phyloP scores from a whole-genome alignment of 92 coral and sea anemone species.

The Phymanthus crucifer region DNA sequence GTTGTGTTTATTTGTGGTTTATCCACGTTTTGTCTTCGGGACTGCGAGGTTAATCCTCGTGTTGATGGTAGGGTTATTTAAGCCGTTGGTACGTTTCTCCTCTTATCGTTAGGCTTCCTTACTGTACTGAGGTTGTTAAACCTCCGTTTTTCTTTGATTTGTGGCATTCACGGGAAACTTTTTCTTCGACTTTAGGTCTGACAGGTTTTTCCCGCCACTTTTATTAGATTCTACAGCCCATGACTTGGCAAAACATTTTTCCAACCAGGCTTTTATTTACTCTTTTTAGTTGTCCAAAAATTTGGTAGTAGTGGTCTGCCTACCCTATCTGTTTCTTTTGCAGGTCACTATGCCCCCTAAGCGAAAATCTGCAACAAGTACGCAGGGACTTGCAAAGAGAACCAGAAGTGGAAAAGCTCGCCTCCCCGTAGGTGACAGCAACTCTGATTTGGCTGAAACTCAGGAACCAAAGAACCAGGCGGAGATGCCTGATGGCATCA shows the following conservation, averaged over 20 bases:
- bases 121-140: background rate
- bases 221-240: background rate
- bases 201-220: background rate
- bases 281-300: background rate
- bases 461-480: background rate
- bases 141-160: slow-evolving; percentile 5
- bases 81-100: background rate
- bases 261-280: background rate
- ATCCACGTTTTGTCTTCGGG: background rate
- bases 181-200: background rate
- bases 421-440: background rate
- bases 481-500: background rate
- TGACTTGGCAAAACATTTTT: background rate
- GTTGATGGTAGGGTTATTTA: background rate
- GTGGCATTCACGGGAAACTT: background rate
- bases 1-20: background rate
- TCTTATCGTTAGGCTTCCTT: background rate
- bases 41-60: background rate
- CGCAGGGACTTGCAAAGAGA: background rate
- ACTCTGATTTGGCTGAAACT: background rate
- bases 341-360: background rate
- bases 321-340: background rate
- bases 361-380: background rate
- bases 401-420: background rate
- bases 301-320: background rate